phyloP scores from a whole-genome alignment of 2,797 vertebrate genomes.

The Protonibea diacanthus region DNA sequence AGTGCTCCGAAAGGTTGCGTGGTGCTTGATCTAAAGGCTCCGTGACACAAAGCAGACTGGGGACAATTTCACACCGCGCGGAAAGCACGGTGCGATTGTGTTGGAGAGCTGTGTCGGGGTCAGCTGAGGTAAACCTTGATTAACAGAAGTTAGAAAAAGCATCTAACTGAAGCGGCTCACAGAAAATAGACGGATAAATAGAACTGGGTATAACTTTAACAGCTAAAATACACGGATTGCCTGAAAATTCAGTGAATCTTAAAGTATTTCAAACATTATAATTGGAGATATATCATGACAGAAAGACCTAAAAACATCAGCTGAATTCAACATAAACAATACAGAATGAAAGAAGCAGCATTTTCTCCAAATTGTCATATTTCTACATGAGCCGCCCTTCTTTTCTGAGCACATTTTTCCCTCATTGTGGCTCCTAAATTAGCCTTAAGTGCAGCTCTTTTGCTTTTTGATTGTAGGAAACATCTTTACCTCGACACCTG shows the following conservation, averaged over 20 bases:
- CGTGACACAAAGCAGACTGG: slow-evolving; percentile 52
- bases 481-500: slow-evolving; percentile 18
- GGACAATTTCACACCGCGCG: slow-evolving; percentile 42
- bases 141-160: background rate
- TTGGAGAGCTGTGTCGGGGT: background rate
- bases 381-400: background rate
- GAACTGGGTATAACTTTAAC: background rate
- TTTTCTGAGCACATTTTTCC: background rate
- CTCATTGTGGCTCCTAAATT: slow-evolving; percentile 4
- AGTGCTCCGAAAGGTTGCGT: slow-evolving; percentile 45
- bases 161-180: background rate
- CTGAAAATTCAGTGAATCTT: background rate
- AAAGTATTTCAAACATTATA: background rate
- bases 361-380: background rate
- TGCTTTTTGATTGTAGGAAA: slow-evolving; percentile 24
- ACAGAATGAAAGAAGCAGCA: background rate
- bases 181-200: background rate
- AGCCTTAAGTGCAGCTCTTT: slow-evolving; percentile 3
- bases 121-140: slow-evolving; percentile 9
- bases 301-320: background rate
- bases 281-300: background rate
- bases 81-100: background rate
- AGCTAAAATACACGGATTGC: background rate
- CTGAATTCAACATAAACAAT: background rate
- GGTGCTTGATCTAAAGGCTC: slow-evolving; percentile 55